phyloP scores from a whole-genome alignment of 2,797 vertebrate genomes.

The Macropus fuliginosus region DNA sequence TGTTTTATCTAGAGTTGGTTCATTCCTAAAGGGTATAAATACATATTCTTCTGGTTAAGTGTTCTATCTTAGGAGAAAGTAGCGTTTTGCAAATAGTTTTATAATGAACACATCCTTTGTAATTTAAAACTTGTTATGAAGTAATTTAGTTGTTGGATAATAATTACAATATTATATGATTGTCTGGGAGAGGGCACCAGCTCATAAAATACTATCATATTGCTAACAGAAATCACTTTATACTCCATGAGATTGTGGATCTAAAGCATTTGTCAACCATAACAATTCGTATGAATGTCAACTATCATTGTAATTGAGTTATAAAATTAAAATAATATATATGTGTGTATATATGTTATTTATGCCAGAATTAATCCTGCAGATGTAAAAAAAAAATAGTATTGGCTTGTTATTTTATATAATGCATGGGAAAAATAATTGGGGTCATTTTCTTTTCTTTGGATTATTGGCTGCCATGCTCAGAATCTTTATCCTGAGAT shows the following conservation, averaged over 20 bases:
- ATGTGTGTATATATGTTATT: background rate
- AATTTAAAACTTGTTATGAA: conserved; percentile 35
- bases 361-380: conserved; percentile 24
- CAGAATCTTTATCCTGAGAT: background rate
- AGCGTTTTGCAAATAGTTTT: background rate
- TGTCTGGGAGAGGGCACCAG: background rate
- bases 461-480: background rate
- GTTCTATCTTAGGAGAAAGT: conserved; percentile 40
- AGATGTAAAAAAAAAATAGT: background rate
- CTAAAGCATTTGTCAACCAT: background rate
- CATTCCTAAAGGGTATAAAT: background rate
- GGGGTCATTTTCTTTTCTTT: background rate
- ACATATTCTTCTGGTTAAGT: background rate
- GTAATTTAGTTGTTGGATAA: conserved; percentile 26
- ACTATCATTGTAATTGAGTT: background rate
- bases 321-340: conserved; percentile 8
- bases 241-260: background rate
- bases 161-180: background rate
- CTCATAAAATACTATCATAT: conserved; percentile 4
- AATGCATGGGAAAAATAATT: background rate
- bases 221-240: background rate
- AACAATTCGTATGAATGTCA: background rate
- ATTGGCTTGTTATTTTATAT: background rate
- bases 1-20: background rate
- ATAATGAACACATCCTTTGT: conserved; percentile 5